Evolutionary conservation across 2,797 vertebrate genomes (phyloP), one percentile per base, ranked within the genome.

Genomic region (Anas acuta): DNA sequence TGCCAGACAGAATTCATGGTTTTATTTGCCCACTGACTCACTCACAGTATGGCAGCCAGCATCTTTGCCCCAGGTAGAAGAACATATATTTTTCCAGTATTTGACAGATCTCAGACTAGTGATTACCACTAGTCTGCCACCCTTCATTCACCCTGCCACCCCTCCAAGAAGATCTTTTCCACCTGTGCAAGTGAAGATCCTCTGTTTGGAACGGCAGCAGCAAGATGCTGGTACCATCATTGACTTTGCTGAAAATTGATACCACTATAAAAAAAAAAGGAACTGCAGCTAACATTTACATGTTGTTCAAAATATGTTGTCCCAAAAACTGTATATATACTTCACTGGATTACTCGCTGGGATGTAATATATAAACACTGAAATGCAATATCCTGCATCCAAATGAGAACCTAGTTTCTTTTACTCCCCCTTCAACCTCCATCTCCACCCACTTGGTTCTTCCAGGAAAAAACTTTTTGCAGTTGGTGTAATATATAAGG

Each of bases 11-110:
- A 83, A 91, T 43, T 83, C 41, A 84, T 2, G 81, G 28, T 72
- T 92, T 81, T 93, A 84, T 93, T 94, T 95, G 89, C 70, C 66
- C 79, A 88, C 54, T 88, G 91, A 94, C 79, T 94, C 72, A 92
- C 19, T 60, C 0, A 0, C 58, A 89, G 84, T 45, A 72, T 60
- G 61, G 79, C 75, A 91, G 54, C 82, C 53, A 74, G 76, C 53
- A 73, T 92, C 43, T 70, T 53, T 86, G 76, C 79, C 79, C 53
- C 51, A 84, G 35, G 56, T 87, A 47, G 66, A 60, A 70, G 8
- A 87, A 65, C 67, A 62, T 13, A 54, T 9, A 67, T 35, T 74
- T 54, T 64, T 61, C 65, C 30, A 80, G n/a, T 72, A 72, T 57
- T 72, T 89, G 72, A 87, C 65, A 89, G 45, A 65, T 61, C 53